A percentile compares a stretch with the other conserved stretches of the same genome.
Conservation (phyloP, 2,888 invertebrate genomes). For the Melitaea athalia region DNA sequence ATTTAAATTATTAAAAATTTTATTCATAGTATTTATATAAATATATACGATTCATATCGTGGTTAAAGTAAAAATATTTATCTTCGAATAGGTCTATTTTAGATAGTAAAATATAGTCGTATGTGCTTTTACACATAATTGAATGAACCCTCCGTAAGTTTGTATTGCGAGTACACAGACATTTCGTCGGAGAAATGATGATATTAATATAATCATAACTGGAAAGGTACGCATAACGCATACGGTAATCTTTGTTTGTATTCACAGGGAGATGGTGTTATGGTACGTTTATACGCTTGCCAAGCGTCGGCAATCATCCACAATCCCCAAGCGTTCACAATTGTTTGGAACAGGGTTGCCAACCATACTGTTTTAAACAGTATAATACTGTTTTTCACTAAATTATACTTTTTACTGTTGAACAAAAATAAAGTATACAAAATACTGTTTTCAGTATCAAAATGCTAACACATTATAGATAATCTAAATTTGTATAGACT, state of each 20-base stretch:
- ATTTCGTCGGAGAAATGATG: conserved; percentile 12
- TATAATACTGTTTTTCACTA: no score
- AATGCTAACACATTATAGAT: no score
- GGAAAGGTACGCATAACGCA: not conserved
- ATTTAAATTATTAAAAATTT: conserved; percentile 19
- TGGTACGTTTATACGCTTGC: no score
- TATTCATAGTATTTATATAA: conserved; percentile 11
- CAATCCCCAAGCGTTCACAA: no score
- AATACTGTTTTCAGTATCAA: no score
- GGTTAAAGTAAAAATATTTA: not conserved
- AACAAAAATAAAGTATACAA: no score
- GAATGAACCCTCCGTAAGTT: conserved; percentile 29
- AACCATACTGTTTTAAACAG: no score
- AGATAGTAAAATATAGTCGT: not conserved
- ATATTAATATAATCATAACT: conserved; percentile 9
- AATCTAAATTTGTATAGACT: no score
- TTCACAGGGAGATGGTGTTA: not conserved
- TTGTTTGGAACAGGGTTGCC: no score
- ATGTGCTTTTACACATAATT: conserved; percentile 8
- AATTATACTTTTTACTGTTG: no score
- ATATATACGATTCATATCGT: not conserved
- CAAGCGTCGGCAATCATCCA: no score
- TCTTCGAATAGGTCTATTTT: conserved; percentile 1
- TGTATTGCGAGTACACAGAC: conserved; percentile 25
- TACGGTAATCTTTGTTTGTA: not conserved